phyloP scores from a whole-genome alignment of 2,888 invertebrate species.

The Monopis laevigella region DNA sequence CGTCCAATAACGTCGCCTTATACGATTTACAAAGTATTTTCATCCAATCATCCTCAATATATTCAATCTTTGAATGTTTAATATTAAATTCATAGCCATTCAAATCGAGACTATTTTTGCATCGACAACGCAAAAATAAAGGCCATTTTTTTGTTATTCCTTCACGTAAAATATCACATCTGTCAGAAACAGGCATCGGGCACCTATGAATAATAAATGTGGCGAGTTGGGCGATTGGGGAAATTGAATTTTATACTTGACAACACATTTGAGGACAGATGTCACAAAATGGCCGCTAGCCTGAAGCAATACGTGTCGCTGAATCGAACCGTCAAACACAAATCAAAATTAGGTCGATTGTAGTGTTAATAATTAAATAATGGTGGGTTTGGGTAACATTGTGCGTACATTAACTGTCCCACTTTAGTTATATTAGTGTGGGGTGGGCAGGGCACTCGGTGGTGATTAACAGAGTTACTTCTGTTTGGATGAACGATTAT shows the following conservation, averaged over 20 bases:
- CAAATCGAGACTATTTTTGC: constrained; percentile 43
- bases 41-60: constrained; percentile 6
- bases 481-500: constrained; percentile 63
- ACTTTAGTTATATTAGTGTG: constrained; percentile 8
- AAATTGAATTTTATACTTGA: constrained; percentile 68
- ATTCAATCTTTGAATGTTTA: constrained; percentile 20
- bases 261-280: constrained; percentile 65
- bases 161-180: constrained; percentile 66
- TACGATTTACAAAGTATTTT: too few species aligned
- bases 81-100: constrained; percentile 50
- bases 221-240: constrained; percentile 62
- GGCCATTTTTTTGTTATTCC: constrained; percentile 55
- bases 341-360: constrained; percentile 67
- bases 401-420: constrained; percentile 13
- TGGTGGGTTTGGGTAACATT: constrained; percentile 37
- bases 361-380: constrained; percentile 67
- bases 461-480: constrained; percentile 64
- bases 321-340: constrained; percentile 65
- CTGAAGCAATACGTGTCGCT: constrained; percentile 43
- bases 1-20: too few species aligned
- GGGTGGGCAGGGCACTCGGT: constrained; percentile 22
- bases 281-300: constrained; percentile 59
- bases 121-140: constrained; percentile 42
- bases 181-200: constrained; percentile 62
- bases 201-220: constrained; percentile 66